These are phyloP conservation scores for Drosophila serrata DNA, from an alignment of 1,140 invertebrate species.

Conservation along the genomic window DNA sequence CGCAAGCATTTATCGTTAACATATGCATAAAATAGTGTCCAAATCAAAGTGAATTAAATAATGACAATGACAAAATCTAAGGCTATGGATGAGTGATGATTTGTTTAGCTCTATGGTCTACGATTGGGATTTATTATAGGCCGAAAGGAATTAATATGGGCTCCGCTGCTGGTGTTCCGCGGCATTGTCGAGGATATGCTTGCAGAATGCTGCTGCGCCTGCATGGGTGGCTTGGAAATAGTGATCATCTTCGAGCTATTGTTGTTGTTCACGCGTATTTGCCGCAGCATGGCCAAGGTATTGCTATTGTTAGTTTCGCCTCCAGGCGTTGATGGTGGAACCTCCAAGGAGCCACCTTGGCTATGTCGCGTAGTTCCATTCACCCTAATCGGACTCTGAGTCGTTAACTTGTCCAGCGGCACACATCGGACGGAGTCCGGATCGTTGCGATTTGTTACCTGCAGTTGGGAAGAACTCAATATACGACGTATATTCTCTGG, in stretches of 20 bases:
- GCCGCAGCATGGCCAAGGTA: slow-evolving; percentile 16
- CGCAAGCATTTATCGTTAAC: slow-evolving; percentile 14
- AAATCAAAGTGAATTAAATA: slow-evolving; percentile 15
- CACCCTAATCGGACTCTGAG: background rate
- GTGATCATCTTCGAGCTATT: slow-evolving; percentile 35
- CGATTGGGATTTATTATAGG: slow-evolving; percentile 4
- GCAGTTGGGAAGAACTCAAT: slow-evolving; percentile 22
- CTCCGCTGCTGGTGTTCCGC: background rate
- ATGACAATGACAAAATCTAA: slow-evolving; percentile 24
- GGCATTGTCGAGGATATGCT: slow-evolving; percentile 10
- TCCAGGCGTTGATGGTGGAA: slow-evolving; percentile 5
- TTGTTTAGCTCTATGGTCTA: slow-evolving; percentile 3
- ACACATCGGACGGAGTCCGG: slow-evolving; percentile 57
- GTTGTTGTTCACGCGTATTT: slow-evolving; percentile 51
- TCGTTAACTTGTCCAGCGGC: slow-evolving; percentile 58
- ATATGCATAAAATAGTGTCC: background rate
- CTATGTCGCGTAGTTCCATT: slow-evolving; percentile 1
- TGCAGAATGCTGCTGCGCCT: background rate
- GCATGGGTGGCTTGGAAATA: slow-evolving; percentile 20
- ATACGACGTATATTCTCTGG: slow-evolving; percentile 22
- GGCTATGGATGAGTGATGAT: slow-evolving; percentile 3
- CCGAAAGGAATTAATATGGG: background rate
- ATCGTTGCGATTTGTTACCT: slow-evolving; percentile 21
- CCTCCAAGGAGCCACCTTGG: background rate
- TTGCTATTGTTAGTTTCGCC: slow-evolving; percentile 22